These are phyloP conservation scores for Ennomos fuscantarius DNA, from an alignment of 2,888 invertebrate species.

Conservation along the genomic window DNA sequence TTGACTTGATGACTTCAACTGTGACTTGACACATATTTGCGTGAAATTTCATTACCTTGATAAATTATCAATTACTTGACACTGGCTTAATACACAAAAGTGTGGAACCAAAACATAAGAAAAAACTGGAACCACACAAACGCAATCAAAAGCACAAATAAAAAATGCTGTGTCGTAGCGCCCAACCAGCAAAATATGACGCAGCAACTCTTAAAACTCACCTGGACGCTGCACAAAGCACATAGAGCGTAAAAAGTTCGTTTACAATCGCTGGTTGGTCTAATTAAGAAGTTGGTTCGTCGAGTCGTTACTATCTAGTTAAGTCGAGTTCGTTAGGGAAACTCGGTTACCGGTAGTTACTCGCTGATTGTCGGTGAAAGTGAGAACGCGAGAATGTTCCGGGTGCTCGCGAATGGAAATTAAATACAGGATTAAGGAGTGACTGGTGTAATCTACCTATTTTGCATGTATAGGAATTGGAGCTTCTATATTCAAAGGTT, in stretches of 20 bases:
- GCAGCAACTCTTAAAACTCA: slow-evolving; percentile 8
- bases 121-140: not conserved
- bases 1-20: too few species aligned
- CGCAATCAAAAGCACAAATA: not conserved
- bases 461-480: not conserved
- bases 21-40: too few species aligned
- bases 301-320: slow-evolving; percentile 73
- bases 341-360: slow-evolving; percentile 68
- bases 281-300: slow-evolving; percentile 72
- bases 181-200: slow-evolving; percentile 5
- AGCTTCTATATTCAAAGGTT: too few species aligned
- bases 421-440: slow-evolving; percentile 32
- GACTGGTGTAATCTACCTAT: slow-evolving; percentile 6
- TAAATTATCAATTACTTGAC: too few species aligned
- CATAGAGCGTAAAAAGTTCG: slow-evolving; percentile 51
- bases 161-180: not conserved
- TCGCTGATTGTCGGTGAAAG: slow-evolving; percentile 73
- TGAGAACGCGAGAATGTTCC: slow-evolving; percentile 53
- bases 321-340: slow-evolving; percentile 74
- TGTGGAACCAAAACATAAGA: too few species aligned
- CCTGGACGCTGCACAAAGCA: slow-evolving; percentile 31
- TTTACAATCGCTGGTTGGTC: slow-evolving; percentile 59
- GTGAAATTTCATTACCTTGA: too few species aligned
- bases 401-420: slow-evolving; percentile 41
- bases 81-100: too few species aligned